phyloP scores from a whole-genome alignment of 2,797 vertebrate species.

The Hippocampus kuda region DNA sequence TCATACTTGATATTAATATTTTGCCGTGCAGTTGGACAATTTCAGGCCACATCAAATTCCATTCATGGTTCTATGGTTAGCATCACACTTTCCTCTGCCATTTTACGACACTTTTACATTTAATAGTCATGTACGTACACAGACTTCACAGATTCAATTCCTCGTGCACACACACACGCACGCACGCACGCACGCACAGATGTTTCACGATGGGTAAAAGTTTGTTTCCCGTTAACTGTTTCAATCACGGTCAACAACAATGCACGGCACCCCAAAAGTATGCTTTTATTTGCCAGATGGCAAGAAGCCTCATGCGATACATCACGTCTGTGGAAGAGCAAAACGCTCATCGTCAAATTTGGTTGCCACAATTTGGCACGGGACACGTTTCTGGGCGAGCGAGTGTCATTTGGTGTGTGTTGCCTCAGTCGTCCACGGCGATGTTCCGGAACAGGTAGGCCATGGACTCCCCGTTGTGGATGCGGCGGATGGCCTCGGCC shows the following conservation, averaged over 20 bases:
- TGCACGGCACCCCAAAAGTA: not conserved
- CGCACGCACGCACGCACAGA: not conserved
- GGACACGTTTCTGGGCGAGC: not conserved
- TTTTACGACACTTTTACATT: too few relatives aligned
- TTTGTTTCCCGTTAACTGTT: not conserved
- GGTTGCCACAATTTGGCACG: not conserved
- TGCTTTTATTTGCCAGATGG: not conserved
- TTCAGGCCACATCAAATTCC: too few relatives aligned
- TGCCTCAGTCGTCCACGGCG: conserved; percentile 82
- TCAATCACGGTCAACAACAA: not conserved
- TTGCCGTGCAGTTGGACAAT: too few relatives aligned
- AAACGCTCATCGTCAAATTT: not conserved
- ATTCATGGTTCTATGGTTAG: too few relatives aligned
- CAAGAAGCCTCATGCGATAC: not conserved
- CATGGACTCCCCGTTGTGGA: conserved; percentile 94
- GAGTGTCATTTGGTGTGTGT: conserved; percentile 17
- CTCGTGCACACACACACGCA: not conserved
- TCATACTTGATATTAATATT: too few relatives aligned
- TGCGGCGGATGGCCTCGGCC: conserved; percentile 85
- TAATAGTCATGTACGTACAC: too few relatives aligned
- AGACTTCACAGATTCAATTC: too few relatives aligned
- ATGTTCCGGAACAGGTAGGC: conserved; percentile 93
- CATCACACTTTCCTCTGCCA: too few relatives aligned
- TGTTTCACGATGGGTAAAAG: not conserved
- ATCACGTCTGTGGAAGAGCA: too few relatives aligned